phyloP scores from a whole-genome alignment of 2,113 vertebrate species.

The Oreotragus oreotragus region DNA sequence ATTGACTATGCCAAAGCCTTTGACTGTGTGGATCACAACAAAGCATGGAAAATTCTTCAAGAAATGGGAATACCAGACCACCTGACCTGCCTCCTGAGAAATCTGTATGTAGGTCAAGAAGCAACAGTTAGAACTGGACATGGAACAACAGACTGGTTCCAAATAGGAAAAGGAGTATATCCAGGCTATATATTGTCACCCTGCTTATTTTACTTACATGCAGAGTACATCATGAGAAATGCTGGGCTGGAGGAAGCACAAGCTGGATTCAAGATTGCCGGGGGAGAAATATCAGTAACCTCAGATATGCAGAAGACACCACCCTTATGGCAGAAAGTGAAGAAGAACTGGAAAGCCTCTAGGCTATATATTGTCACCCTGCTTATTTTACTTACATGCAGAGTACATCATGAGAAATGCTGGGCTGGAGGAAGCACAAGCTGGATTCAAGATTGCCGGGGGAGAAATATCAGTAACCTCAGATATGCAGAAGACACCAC shows the following conservation, averaged over 20 bases:
- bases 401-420: too few relatives aligned
- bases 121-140: not conserved
- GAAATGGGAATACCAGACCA: not conserved
- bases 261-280: not conserved
- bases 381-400: too few relatives aligned
- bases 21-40: not conserved
- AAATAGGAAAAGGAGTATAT: not conserved
- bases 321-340: not conserved
- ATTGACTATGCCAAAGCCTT: not conserved
- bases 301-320: not conserved
- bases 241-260: not conserved
- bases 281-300: not conserved
- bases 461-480: too few relatives aligned
- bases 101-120: not conserved
- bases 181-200: not conserved
- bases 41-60: not conserved
- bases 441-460: too few relatives aligned
- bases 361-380: too few relatives aligned
- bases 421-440: too few relatives aligned
- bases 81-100: not conserved
- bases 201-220: not conserved
- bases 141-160: not conserved
- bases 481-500: too few relatives aligned
- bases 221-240: not conserved
- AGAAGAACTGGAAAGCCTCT: too few relatives aligned